These are phyloP conservation scores for Uloborus diversus DNA, from an alignment of 1,140 invertebrate species.

Conservation along the genomic window DNA sequence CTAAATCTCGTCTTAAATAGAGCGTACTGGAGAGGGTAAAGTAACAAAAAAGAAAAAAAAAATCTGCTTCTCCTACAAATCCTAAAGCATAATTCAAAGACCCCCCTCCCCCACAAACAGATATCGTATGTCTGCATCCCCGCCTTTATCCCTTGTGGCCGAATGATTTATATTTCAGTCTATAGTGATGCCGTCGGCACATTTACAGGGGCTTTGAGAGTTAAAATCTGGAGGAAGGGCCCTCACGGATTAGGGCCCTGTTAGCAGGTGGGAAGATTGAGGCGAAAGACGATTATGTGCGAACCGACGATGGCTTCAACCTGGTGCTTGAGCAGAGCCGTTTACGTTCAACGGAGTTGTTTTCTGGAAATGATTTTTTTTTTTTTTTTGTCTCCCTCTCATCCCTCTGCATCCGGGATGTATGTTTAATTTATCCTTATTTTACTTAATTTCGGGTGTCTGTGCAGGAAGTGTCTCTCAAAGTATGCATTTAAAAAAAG, in stretches of 20 bases:
- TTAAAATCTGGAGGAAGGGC: slow-evolving; percentile 37
- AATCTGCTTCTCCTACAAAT: neutral
- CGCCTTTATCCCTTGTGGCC: slow-evolving; percentile 41
- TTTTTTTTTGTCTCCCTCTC: too few relatives aligned
- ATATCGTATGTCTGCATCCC: slow-evolving; percentile 5
- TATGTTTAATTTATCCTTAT: too few relatives aligned
- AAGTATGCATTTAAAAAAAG: too few relatives aligned
- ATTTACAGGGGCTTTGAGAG: slow-evolving; percentile 50
- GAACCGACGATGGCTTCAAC: slow-evolving; percentile 14
- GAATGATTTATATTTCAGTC: slow-evolving; percentile 52
- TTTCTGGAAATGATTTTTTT: too few relatives aligned
- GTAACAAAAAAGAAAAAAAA: neutral
- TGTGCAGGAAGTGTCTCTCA: too few relatives aligned
- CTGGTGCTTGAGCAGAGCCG: slow-evolving; percentile 19
- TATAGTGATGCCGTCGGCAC: slow-evolving; percentile 41
- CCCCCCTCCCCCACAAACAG: neutral
- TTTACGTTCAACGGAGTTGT: too few relatives aligned
- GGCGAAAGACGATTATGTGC: slow-evolving; percentile 45
- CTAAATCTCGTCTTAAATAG: slow-evolving; percentile 30
- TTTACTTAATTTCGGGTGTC: too few relatives aligned
- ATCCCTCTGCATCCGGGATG: too few relatives aligned
- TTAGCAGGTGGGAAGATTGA: slow-evolving; percentile 50
- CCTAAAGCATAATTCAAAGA: slow-evolving; percentile 48
- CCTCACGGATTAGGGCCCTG: slow-evolving; percentile 40
- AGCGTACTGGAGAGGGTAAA: neutral